These are phyloP conservation scores for Aricia agestis DNA, from an alignment of 1,140 invertebrate genomes.

Conservation along the genomic window DNA sequence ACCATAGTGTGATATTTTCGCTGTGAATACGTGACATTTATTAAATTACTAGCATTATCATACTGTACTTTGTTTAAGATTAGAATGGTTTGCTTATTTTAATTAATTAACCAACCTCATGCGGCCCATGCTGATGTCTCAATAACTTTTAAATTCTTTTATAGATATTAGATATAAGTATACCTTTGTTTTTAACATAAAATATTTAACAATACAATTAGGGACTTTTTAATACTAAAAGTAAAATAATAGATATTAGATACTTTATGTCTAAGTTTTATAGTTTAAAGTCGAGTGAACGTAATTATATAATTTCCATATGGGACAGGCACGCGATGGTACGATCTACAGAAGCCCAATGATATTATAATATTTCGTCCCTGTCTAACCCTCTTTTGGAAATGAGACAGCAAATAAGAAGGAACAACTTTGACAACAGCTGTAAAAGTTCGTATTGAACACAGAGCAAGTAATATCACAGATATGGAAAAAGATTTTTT, in stretches of 20 bases:
- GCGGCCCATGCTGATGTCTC: too few relatives aligned
- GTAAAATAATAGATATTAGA: not conserved
- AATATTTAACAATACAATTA: too few relatives aligned
- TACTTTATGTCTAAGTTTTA: not conserved
- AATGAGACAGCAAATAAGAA: not conserved
- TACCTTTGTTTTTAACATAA: too few relatives aligned
- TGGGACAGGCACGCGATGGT: conserved; percentile 4
- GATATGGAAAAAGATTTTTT: not conserved
- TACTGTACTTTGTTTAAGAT: too few relatives aligned
- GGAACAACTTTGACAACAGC: conserved; percentile 6
- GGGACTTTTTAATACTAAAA: too few relatives aligned
- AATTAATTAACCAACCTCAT: too few relatives aligned
- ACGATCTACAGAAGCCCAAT: not conserved
- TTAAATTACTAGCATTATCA: too few relatives aligned
- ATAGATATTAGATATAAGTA: too few relatives aligned
- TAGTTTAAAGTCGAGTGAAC: not conserved
- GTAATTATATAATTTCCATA: not conserved
- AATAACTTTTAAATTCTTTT: too few relatives aligned
- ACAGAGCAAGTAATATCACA: not conserved
- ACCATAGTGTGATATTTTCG: too few relatives aligned
- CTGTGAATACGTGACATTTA: too few relatives aligned
- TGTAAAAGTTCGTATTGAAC: conserved; percentile 12
- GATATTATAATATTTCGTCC: not conserved
- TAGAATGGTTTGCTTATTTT: too few relatives aligned
- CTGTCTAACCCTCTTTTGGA: not conserved